Percentiles rank a stretch among this genome's conserved stretches.
Evolutionary conservation across 1,140 invertebrate genomes (phyloP).

Genomic region (Heliconius melpomene): DNA sequence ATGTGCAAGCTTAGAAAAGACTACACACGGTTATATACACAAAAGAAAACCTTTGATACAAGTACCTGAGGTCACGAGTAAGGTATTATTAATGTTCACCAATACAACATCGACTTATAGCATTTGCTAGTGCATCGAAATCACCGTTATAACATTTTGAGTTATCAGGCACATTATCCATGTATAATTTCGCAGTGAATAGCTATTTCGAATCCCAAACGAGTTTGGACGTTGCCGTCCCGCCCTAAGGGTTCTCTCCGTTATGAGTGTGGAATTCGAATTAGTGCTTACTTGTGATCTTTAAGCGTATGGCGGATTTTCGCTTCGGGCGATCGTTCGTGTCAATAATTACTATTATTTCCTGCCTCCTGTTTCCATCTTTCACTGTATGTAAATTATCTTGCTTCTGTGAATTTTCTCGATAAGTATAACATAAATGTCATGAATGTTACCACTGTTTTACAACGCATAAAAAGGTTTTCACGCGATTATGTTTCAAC

Average conservation of each 20-base stretch:
- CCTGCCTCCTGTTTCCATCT: slow-evolving; percentile 60
- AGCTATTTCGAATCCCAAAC: slow-evolving; percentile 48
- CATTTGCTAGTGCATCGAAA: slow-evolving; percentile 18
- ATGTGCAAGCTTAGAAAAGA: neutral
- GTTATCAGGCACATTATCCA: slow-evolving; percentile 35
- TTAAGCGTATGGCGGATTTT: slow-evolving; percentile 51
- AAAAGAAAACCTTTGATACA: neutral
- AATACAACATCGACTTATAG: slow-evolving; percentile 11
- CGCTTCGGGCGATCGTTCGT: slow-evolving; percentile 60
- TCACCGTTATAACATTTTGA: slow-evolving; percentile 33
- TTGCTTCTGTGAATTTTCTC: slow-evolving; percentile 66
- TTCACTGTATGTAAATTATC: slow-evolving; percentile 62
- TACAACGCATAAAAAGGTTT: slow-evolving; percentile 34
- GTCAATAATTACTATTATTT: slow-evolving; percentile 78
- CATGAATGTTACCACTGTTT: slow-evolving; percentile 56
- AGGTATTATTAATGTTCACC: neutral
- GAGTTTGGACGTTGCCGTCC: slow-evolving; percentile 46
- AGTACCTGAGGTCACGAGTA: neutral
- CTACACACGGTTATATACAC: neutral
- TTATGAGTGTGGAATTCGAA: slow-evolving; percentile 73
- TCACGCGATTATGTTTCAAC: neutral
- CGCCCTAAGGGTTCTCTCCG: slow-evolving; percentile 60
- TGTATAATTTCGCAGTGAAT: slow-evolving; percentile 44
- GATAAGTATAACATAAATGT: slow-evolving; percentile 5
- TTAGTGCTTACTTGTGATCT: slow-evolving; percentile 69